Percentiles rank a stretch among this genome's conserved stretches.
Evolutionary conservation across 2,113 vertebrate species (phyloP).

Genomic region (Apistogramma diplotaenia): DNA sequence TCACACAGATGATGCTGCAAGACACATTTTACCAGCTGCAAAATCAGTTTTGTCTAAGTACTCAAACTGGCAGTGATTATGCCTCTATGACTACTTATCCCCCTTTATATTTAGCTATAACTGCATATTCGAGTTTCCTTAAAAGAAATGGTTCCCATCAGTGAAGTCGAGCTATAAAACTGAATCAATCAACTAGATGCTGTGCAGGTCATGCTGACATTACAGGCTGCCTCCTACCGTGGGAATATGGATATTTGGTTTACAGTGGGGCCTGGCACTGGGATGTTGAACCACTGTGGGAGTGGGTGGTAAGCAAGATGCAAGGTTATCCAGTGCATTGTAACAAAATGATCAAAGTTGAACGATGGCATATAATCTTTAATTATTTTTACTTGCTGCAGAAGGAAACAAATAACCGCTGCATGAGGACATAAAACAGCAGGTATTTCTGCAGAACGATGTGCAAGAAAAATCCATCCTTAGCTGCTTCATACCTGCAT

Average conservation of each 20-base stretch:
- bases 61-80: constrained; percentile 17
- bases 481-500: background rate
- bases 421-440: background rate
- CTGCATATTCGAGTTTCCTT: background rate
- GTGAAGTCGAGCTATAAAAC: background rate
- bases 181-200: background rate
- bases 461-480: background rate
- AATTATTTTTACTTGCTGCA: no score
- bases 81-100: constrained; percentile 31
- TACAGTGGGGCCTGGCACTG: background rate
- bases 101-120: constrained; percentile 32
- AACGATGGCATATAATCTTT: no score
- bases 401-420: background rate
- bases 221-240: background rate
- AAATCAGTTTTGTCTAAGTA: constrained; percentile 14
- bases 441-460: background rate
- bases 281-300: background rate
- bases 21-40: background rate
- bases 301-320: background rate
- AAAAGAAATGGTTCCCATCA: background rate
- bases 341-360: background rate
- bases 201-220: background rate
- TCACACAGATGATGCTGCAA: constrained; percentile 21
- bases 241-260: background rate
- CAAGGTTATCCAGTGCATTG: background rate